Evolutionary conservation across 2,113 vertebrate species (phyloP), one percentile per base, ranked within the genome.

Genomic region (Pagrus major): DNA sequence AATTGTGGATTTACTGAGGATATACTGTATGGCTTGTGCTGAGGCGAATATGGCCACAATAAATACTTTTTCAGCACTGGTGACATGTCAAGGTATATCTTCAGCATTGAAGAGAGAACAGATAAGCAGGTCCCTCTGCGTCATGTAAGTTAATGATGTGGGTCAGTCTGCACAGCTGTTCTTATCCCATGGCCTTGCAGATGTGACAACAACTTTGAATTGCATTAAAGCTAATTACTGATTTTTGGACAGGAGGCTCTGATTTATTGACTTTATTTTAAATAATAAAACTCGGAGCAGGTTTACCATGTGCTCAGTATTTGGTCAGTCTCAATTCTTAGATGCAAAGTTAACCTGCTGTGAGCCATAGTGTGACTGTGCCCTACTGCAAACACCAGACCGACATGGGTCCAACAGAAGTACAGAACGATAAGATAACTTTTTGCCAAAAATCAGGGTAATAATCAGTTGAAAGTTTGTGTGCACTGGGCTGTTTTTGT

Each of bases 131-230:
- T 21, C 16, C 4, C 18, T 42, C 3, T 72, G 44, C 6, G 0
- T 59, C n/a, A 37, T 69, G 10, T 47, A 12, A 21, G 23, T 41
- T 35, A 11, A 15, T 52, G 25, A 86, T 88, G 41, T 86, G 46
- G 77, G 78, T 79, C 70, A 83, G 76, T 70, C 42, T 52, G 35
- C 60, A 47, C 79, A 82, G 58, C 79, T 89, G 71, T 73, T 81
- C 12, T 6, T 0, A 23, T 81, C 71, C 33, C 42, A 39, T 31
- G 31, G 27, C 18, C 12, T 37, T 23, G 39, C 16, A 41, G 37
- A 77, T 46, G 9, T 66, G 25, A 59, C n/a, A 54, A 59, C 4
- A n/a, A 31, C 15, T 21, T 35, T 52, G 65, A 35, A 64, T 18
- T 60, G n/a, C 35, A 23, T 60, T 63, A 39, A 52, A 55, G 29